Conservation (phyloP, 1,140 invertebrate species). For the Drosophila nigromelanica region DNA sequence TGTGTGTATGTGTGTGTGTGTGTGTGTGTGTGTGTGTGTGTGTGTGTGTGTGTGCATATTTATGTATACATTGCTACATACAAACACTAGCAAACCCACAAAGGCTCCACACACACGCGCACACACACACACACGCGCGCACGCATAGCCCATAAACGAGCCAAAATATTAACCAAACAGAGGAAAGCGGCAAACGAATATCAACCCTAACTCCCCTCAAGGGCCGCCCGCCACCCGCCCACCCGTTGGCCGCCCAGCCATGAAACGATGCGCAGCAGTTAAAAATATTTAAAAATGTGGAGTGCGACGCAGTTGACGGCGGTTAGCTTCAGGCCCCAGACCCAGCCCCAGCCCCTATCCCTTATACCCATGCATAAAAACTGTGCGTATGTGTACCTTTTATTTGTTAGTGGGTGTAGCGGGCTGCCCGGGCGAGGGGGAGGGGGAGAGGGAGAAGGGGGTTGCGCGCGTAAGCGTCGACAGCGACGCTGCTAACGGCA, state of each 20-base stretch:
- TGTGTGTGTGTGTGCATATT: constrained; percentile 13
- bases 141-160: constrained; percentile 49
- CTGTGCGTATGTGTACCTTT: constrained; percentile 46
- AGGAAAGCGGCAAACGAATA: constrained; percentile 60
- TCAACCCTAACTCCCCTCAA: constrained; percentile 33
- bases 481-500: neutral
- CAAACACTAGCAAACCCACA: constrained; percentile 52
- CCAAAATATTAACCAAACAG: constrained; percentile 79
- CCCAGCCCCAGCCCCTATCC: neutral
- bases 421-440: neutral
- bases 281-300: constrained; percentile 79
- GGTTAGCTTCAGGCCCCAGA: constrained; percentile 20
- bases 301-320: constrained; percentile 43
- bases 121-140: constrained; percentile 10
- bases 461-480: neutral
- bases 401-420: constrained; percentile 6
- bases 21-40: neutral
- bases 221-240: neutral
- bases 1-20: neutral
- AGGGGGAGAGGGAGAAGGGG: neutral
- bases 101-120: constrained; percentile 23
- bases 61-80: constrained; percentile 5
- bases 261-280: constrained; percentile 65
- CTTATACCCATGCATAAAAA: constrained; percentile 16
- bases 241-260: constrained; percentile 16